phyloP scores from a whole-genome alignment of 2,797 vertebrate species.

The Anableps anableps region DNA sequence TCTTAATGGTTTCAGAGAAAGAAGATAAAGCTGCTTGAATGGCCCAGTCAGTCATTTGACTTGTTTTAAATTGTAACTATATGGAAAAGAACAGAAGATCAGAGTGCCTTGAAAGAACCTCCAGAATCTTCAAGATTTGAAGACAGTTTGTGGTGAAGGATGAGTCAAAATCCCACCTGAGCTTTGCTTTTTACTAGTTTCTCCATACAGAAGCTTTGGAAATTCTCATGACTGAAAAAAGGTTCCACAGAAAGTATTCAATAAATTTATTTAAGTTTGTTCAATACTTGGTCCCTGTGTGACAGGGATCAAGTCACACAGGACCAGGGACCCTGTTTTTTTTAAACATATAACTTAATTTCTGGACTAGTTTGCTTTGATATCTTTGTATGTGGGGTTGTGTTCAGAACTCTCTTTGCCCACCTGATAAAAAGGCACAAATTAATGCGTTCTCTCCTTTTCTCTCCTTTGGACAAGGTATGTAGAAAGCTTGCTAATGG shows the following conservation, averaged over 20 bases:
- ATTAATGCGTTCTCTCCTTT: conserved; percentile 11
- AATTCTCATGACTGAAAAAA: not conserved
- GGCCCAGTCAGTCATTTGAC: not conserved
- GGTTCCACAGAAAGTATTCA: not conserved
- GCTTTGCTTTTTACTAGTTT: not conserved
- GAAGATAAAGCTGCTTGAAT: too few species aligned
- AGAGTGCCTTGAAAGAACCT: not conserved
- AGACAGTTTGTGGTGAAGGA: not conserved
- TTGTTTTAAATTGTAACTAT: not conserved
- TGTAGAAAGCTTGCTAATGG: conserved; percentile 70
- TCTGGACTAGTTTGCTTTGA: not conserved
- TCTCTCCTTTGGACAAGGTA: conserved; percentile 34
- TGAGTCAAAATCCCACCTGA: not conserved
- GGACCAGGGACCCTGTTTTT: too few species aligned
- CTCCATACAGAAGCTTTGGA: not conserved
- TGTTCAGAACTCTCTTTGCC: not conserved
- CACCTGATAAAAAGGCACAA: conserved; percentile 25
- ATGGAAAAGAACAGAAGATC: not conserved
- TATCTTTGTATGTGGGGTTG: not conserved
- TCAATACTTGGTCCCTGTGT: not conserved
- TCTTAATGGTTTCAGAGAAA: not conserved
- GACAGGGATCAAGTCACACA: too few species aligned
- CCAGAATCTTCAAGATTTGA: not conserved
- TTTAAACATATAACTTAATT: not conserved
- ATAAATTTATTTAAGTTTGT: not conserved